These are phyloP conservation scores for Bos indicus DNA, from an alignment of 2,113 vertebrate species.

Conservation along the genomic window DNA sequence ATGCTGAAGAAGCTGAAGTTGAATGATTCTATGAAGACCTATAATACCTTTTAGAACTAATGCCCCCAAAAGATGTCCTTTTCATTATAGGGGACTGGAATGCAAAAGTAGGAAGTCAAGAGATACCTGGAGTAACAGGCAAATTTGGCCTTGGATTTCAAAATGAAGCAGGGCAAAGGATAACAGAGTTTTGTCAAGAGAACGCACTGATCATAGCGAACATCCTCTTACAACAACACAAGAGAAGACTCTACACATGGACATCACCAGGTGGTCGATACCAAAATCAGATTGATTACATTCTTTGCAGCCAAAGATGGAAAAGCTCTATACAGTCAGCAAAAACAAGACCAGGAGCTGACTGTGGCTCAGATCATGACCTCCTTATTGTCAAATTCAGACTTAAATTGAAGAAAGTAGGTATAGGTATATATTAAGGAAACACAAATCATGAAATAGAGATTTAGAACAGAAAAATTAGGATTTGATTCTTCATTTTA, in stretches of 20 bases:
- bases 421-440: not conserved
- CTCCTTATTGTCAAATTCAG: not conserved
- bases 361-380: not conserved
- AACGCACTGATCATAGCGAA: fast-evolving
- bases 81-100: not conserved
- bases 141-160: not conserved
- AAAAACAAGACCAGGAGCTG: not conserved
- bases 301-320: not conserved
- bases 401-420: not conserved
- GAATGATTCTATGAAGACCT: not conserved
- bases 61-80: not conserved
- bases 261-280: not conserved
- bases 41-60: not conserved
- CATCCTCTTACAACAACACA: not conserved
- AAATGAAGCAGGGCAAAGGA: not conserved
- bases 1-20: not conserved
- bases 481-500: not conserved
- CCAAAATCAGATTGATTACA: not conserved
- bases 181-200: not conserved
- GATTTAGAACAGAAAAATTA: not conserved
- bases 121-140: not conserved
- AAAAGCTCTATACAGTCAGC: not conserved
- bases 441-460: not conserved
- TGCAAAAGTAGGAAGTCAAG: not conserved
- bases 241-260: not conserved